These are phyloP conservation scores for Peromyscus aztecus DNA, from an alignment of 2,797 vertebrate species.

Conservation along the genomic window DNA sequence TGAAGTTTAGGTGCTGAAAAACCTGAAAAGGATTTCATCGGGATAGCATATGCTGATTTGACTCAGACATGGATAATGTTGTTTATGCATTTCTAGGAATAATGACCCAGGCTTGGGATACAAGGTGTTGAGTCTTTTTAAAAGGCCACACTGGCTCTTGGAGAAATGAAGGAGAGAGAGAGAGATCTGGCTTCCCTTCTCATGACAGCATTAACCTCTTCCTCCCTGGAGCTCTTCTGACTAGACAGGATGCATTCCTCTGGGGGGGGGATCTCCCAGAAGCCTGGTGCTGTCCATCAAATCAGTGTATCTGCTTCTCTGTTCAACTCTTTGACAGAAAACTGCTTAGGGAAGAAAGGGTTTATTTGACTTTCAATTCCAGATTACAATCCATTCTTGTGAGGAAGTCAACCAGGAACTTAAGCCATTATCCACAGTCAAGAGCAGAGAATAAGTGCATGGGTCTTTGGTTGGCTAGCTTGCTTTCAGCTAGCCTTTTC, in stretches of 20 bases:
- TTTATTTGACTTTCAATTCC: not conserved
- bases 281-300: not conserved
- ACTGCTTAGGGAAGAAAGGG: not conserved
- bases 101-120: not conserved
- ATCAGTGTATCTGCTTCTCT: not conserved
- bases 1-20: conserved; percentile 51
- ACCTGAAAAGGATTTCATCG: conserved; percentile 39
- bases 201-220: not conserved
- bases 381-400: not conserved
- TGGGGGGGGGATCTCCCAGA: not conserved
- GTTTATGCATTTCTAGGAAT: conserved; percentile 35
- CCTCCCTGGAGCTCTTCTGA: not conserved
- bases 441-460: not conserved
- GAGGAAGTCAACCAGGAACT: not conserved
- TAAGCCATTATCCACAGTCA: not conserved
- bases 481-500: not conserved
- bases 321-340: not conserved
- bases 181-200: not conserved
- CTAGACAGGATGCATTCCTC: not conserved
- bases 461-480: not conserved
- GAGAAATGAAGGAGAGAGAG: not conserved
- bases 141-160: accelerated
- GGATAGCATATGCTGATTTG: not conserved
- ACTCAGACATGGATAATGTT: conserved; percentile 3
- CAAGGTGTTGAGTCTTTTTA: not conserved